Conservation (phyloP, 92 coral and sea anemone genomes). For the Parazoanthus darwini region DNA sequence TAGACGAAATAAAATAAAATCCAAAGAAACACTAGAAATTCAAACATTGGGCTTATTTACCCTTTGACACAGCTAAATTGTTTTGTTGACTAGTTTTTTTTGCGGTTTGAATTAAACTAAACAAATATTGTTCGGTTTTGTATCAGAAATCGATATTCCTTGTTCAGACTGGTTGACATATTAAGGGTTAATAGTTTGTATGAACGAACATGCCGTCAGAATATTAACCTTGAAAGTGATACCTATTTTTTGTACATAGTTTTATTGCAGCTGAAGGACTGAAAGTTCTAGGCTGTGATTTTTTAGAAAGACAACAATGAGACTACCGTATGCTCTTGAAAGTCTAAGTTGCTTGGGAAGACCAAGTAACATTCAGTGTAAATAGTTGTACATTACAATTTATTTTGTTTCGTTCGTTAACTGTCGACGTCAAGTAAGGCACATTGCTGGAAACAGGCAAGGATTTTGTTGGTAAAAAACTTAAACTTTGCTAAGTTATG, state of each 20-base stretch:
- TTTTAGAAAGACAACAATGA: neutral
- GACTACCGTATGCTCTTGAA: neutral
- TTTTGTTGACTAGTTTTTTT: too few relatives aligned
- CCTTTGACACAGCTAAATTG: too few relatives aligned
- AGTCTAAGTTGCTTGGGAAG: neutral
- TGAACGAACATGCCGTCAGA: too few relatives aligned
- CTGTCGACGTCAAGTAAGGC: slow-evolving; percentile 70
- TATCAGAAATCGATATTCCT: too few relatives aligned
- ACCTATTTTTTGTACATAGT: neutral
- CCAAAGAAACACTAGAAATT: too few relatives aligned
- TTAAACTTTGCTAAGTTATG: too few relatives aligned
- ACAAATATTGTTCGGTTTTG: too few relatives aligned
- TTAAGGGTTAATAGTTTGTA: neutral
- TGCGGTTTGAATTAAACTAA: too few relatives aligned
- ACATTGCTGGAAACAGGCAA: neutral
- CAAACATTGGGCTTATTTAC: too few relatives aligned
- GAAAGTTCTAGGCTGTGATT: neutral
- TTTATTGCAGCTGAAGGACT: neutral
- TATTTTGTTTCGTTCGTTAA: slow-evolving; percentile 61
- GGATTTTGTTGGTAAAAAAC: too few relatives aligned
- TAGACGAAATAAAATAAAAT: too few relatives aligned
- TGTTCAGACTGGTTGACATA: neutral
- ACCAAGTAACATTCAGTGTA: slow-evolving; percentile 14
- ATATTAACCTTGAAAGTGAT: neutral
- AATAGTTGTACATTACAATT: slow-evolving; percentile 79